Evolutionary conservation across 2,113 vertebrate species (phyloP).

Genomic region (Clarias macrocephalus): DNA sequence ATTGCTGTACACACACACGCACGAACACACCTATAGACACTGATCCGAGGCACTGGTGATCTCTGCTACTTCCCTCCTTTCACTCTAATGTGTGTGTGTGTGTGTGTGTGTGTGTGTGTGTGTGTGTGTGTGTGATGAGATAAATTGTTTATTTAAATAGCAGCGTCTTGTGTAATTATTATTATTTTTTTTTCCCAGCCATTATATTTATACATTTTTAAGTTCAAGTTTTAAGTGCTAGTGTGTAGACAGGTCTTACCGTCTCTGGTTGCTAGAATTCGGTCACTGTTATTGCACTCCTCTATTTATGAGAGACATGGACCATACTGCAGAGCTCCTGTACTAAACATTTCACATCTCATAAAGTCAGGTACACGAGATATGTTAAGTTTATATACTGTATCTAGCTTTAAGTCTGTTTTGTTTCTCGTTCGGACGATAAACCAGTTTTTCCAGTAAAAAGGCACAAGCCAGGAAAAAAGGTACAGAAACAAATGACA

Average conservation of each 20-base stretch:
- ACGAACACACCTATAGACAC: too few relatives aligned
- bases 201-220: background rate
- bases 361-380: background rate
- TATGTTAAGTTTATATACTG: background rate
- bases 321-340: background rate
- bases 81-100: too few relatives aligned
- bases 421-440: background rate
- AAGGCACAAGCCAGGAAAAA: background rate
- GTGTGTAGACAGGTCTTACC: background rate
- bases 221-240: background rate
- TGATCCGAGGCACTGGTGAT: too few relatives aligned
- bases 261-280: background rate
- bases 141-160: background rate
- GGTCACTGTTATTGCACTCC: background rate
- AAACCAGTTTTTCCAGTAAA: background rate
- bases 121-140: background rate
- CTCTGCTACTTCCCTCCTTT: too few relatives aligned
- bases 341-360: background rate
- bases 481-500: background rate
- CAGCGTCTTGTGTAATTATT: background rate
- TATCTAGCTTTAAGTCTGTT: background rate
- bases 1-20: too few relatives aligned
- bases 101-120: too few relatives aligned
- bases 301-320: background rate
- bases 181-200: too few relatives aligned